These are phyloP conservation scores for Danio tinwini DNA, from an alignment of 2,797 vertebrate genomes.

Conservation along the genomic window DNA sequence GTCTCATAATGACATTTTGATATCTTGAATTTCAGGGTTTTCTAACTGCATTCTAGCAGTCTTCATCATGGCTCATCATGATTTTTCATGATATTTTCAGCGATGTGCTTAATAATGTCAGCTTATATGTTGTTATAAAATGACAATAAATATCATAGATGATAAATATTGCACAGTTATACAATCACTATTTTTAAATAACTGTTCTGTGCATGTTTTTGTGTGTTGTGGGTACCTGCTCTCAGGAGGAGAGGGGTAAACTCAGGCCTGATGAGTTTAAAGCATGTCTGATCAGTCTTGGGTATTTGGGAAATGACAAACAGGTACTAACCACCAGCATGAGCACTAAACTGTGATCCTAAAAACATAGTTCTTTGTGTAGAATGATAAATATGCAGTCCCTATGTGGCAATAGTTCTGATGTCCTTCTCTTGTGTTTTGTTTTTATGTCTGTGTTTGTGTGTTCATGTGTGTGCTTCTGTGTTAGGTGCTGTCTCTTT, in stretches of 20 bases:
- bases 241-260: constrained; percentile 66
- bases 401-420: background rate
- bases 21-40: too few relatives aligned
- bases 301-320: constrained; percentile 68
- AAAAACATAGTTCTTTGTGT: background rate
- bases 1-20: too few relatives aligned
- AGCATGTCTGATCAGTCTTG: constrained; percentile 74
- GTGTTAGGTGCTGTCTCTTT: constrained; percentile 41
- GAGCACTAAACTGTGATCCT: background rate
- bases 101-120: too few relatives aligned
- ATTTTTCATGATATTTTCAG: too few relatives aligned
- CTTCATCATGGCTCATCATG: too few relatives aligned
- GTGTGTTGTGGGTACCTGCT: constrained; percentile 19
- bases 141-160: too few relatives aligned
- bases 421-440: constrained; percentile 13
- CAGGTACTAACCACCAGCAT: constrained; percentile 63
- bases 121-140: too few relatives aligned
- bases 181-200: background rate
- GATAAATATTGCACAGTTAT: too few relatives aligned
- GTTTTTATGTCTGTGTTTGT: background rate
- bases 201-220: constrained; percentile 5
- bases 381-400: background rate
- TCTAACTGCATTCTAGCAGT: too few relatives aligned
- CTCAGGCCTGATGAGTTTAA: constrained; percentile 71
- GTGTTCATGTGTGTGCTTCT: constrained; percentile 14